Evolutionary conservation across 1,140 invertebrate genomes (phyloP), one percentile per base, ranked within the genome.

Genomic region (Ephestia elutella): DNA sequence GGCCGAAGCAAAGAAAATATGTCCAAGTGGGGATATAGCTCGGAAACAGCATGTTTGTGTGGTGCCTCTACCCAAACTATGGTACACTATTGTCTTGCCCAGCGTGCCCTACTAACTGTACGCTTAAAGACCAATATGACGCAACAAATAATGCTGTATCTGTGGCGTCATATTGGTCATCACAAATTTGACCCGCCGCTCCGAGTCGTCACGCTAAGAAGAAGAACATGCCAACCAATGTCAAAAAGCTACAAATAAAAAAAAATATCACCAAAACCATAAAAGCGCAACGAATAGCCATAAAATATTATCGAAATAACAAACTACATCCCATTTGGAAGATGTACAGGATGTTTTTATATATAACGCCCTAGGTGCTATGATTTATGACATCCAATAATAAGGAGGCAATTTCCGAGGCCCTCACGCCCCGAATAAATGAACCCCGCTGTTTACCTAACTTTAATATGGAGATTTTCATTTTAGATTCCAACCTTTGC

Each of bases 401-500:
- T 72, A 72, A 72, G 65, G 61, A 59, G 59, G 50, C 65, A 70
- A 70, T 73, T 70, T 73, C 65, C 62, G 54, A 54, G 61, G 35
- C 54, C 49, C 38, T 44, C 35, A 51, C 19, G 50, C 20, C 44
- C 62, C 55, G 21, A 59, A 68, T 64, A 68, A 66, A 68, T 55
- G 59, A 60, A 49, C 38, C 21, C 56, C 60, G 28, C 17, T 73
- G 70, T 73, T 67, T 73, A 70, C 70, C 70, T 70, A 64, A 63
- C 60, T 63, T 64, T 72, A 73, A 73, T 73, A 68, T 67, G 67
- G 49, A 73, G 70, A 73, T 73, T 70, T 60, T 68, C 70, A 73
- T 73, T 73, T 73, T 68, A 73, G 70, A 73, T 73, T 65, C 59
- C 49, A 54, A 63, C 48, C 48, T 62, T 63, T 62, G 60, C 59